These are phyloP conservation scores for Drosophila pandora DNA, from an alignment of 1,140 invertebrate species.

Conservation along the genomic window DNA sequence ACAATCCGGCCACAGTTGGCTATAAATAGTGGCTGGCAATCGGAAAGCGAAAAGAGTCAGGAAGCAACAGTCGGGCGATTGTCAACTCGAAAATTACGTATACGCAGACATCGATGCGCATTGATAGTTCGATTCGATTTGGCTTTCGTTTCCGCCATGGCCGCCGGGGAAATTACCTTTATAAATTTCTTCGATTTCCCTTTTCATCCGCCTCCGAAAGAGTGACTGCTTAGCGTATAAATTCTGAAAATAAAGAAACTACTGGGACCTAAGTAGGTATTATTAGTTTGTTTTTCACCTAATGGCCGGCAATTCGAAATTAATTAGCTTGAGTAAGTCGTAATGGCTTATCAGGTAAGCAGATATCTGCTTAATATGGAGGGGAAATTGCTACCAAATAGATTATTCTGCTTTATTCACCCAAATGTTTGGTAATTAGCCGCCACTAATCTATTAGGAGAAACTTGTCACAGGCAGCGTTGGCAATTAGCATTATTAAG, in stretches of 20 bases:
- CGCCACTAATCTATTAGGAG: conserved; percentile 27
- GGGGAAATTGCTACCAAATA: not conserved
- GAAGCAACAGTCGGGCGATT: conserved; percentile 58
- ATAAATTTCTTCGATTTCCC: not conserved
- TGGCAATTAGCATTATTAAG: conserved; percentile 74
- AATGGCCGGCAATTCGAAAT: not conserved
- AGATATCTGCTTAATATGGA: not conserved
- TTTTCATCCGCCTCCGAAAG: not conserved
- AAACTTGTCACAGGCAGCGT: conserved; percentile 1
- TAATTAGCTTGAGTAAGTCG: not conserved
- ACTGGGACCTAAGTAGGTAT: not conserved
- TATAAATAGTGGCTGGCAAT: conserved; percentile 46
- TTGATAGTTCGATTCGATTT: conserved; percentile 13
- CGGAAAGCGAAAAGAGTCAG: conserved; percentile 32
- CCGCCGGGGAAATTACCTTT: not conserved
- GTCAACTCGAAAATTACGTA: conserved; percentile 42
- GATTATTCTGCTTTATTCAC: not conserved
- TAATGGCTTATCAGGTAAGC: not conserved
- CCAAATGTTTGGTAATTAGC: conserved; percentile 23
- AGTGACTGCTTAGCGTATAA: not conserved
- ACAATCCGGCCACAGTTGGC: conserved; percentile 5
- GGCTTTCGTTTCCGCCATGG: conserved; percentile 12
- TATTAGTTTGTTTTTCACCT: not conserved
- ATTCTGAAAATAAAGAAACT: not conserved
- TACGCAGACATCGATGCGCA: conserved; percentile 22